Evolutionary conservation across 1,140 invertebrate genomes (phyloP), one percentile per base, ranked within the genome.

Genomic region (Bactericera cockerelli): DNA sequence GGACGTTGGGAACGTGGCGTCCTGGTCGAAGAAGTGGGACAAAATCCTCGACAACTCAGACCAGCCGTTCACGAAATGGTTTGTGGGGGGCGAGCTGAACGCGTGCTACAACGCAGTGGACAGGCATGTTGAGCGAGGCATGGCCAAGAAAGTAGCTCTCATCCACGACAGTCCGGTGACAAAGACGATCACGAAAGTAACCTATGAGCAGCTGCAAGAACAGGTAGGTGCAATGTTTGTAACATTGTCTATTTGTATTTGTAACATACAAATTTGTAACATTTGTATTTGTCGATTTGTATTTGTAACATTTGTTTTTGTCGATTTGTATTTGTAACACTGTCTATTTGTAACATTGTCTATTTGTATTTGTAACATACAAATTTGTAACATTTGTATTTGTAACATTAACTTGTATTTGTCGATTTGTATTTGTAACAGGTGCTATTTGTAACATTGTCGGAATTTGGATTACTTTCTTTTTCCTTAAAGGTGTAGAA

Each of bases 21-120:
- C 81, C 21, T 97, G 93, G 92, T 77, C 79, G 16, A 89, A 83
- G 65, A 82, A 84, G 0, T 94, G 88, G 86, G 72, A 80, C 2
- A 81, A 80, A 69, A 87, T 95, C 2, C 65, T 95, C 57, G 91
- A 95, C 65, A 81, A 90, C 65, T 81, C 79, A 13, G 81, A 87
- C 65, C 76, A 82, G 21, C 89, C 90, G 1, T 92, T 91, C 65
- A 89, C 88, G 10, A 89, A 89, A 81, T 95, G 92, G 93, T 93
- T 87, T 76, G 80, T 84, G 1, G 91, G 88, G 1, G 92, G 91
- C 2, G 84, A 94, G 73, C 69, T 94, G 66, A 96, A 93, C 64
- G 89, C 90, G 1, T 93, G 89, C 69, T 88, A 93, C 75, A 96
- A 96, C 72, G 86, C 89, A 0, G 73, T 96, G 1, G 93, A 97